phyloP scores from a whole-genome alignment of 2,113 vertebrate genomes.

The Podarcis raffonei region DNA sequence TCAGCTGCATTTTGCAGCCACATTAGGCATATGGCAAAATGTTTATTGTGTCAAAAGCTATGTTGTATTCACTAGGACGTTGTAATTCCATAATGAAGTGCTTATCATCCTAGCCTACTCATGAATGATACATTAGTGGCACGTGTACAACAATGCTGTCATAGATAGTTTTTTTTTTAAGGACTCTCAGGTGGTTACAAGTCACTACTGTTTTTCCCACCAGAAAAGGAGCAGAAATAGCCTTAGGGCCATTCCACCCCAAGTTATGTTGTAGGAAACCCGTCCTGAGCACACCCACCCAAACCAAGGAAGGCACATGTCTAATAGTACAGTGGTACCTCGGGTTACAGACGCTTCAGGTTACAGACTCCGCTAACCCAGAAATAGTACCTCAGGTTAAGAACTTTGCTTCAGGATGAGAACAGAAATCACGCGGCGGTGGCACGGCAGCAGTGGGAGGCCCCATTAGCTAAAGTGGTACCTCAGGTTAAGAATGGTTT shows the following conservation, averaged over 20 bases:
- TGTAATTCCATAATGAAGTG: constrained; percentile 43
- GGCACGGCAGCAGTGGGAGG: no score
- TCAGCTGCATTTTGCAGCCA: constrained; percentile 30
- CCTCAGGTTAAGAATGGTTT: no score
- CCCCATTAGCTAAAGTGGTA: no score
- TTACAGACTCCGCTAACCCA: no score
- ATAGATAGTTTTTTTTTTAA: background rate
- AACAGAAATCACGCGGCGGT: no score
- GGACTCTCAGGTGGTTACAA: background rate
- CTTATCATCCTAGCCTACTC: constrained; percentile 39
- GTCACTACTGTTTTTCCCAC: background rate
- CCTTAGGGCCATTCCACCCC: background rate
- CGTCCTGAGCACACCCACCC: no score
- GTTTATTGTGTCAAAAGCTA: constrained; percentile 22
- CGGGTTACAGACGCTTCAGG: no score
- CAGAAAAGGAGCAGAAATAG: background rate
- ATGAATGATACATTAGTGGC: constrained; percentile 10
- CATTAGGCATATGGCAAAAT: background rate
- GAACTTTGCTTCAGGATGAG: no score
- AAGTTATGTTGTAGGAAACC: background rate
- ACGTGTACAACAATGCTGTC: constrained; percentile 2
- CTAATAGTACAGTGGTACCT: no score
- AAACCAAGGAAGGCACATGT: no score
- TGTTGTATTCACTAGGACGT: constrained; percentile 11
- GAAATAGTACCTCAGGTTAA: no score